Conservation (phyloP, 1,140 invertebrate genomes). For the Cotesia chilonis region DNA sequence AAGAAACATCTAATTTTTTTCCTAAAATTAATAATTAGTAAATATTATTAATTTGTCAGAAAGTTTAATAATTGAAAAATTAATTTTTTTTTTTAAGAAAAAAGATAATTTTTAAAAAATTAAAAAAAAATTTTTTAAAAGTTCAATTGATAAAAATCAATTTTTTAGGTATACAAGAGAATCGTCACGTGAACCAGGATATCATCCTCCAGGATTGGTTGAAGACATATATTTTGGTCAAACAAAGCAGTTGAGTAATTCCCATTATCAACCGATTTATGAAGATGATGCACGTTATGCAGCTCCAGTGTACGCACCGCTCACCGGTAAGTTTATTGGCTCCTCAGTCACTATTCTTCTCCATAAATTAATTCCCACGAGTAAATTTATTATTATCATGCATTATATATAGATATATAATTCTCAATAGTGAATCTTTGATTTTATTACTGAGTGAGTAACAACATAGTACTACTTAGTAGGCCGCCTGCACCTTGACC, state of each 20-base stretch:
- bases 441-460: too few relatives aligned
- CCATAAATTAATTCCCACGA: constrained; percentile 7
- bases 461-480: neutral
- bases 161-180: constrained; percentile 34
- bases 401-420: too few relatives aligned
- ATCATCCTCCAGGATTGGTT: constrained; percentile 55
- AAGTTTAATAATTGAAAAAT: too few relatives aligned
- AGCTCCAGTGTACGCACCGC: constrained; percentile 56
- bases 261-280: constrained; percentile 59
- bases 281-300: constrained; percentile 59
- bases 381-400: neutral
- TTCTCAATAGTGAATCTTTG: too few relatives aligned
- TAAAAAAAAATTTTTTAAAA: too few relatives aligned
- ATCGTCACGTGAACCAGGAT: constrained; percentile 55
- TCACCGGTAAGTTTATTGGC: constrained; percentile 52
- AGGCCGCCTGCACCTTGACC: too few relatives aligned
- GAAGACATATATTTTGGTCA: constrained; percentile 58
- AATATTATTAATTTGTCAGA: too few relatives aligned
- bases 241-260: constrained; percentile 49
- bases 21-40: too few relatives aligned
- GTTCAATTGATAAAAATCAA: constrained; percentile 44
- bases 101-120: too few relatives aligned
- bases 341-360: neutral
- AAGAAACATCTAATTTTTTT: too few relatives aligned
- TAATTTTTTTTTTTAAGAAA: too few relatives aligned